These are phyloP conservation scores for Gortyna flavago DNA, from an alignment of 2,888 invertebrate genomes.

Conservation along the genomic window DNA sequence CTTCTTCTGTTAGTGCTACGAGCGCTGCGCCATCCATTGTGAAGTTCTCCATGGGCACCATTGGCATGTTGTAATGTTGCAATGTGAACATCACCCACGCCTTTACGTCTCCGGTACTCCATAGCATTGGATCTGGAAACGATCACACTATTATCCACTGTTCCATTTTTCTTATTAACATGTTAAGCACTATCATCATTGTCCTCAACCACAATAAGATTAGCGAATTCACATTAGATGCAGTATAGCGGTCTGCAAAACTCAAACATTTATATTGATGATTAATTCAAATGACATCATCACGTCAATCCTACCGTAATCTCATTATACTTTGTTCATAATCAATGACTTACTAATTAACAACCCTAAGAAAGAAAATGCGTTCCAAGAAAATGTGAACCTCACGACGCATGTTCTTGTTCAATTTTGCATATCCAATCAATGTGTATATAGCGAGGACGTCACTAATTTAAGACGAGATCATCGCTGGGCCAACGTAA, in stretches of 20 bases:
- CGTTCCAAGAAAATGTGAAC: constrained; percentile 45
- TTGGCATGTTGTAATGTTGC: constrained; percentile 94
- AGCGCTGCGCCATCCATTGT: constrained; percentile 94
- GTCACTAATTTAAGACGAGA: constrained; percentile 68
- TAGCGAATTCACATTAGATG: neutral
- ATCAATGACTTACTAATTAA: constrained; percentile 53
- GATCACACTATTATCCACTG: constrained; percentile 37
- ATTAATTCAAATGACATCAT: constrained; percentile 44
- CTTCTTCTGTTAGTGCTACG: constrained; percentile 94
- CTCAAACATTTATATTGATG: constrained; percentile 17
- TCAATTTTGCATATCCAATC: constrained; percentile 58
- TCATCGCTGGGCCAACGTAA: constrained; percentile 73
- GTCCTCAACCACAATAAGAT: neutral
- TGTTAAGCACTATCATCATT: neutral
- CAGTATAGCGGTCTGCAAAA: neutral
- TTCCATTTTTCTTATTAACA: neutral
- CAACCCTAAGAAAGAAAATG: constrained; percentile 34
- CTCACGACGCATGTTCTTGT: constrained; percentile 29
- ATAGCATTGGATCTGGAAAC: constrained; percentile 95
- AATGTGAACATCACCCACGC: constrained; percentile 97
- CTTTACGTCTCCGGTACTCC: constrained; percentile 95
- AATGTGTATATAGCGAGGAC: constrained; percentile 56
- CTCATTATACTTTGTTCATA: constrained; percentile 52
- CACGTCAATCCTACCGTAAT: constrained; percentile 36
- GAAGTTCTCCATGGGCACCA: constrained; percentile 93